A percentile compares a stretch with the other conserved stretches of the same genome.
These are phyloP conservation scores for Eupithecia centaureata DNA, from an alignment of 2,888 invertebrate genomes.

Conservation along the genomic window DNA sequence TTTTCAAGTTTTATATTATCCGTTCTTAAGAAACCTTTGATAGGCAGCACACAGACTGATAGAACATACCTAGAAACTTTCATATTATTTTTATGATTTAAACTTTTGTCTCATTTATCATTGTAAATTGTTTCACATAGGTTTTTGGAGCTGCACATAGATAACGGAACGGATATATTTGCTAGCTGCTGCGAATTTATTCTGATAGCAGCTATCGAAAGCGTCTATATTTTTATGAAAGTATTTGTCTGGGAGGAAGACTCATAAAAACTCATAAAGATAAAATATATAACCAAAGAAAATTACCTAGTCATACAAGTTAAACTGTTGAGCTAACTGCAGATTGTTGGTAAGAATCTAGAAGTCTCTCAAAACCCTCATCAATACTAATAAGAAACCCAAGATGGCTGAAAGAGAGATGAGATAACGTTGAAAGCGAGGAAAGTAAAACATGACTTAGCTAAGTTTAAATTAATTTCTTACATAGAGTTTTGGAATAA, in stretches of 20 bases:
- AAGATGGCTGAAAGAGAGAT: background rate
- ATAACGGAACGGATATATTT: conserved; percentile 27
- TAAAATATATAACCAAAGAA: background rate
- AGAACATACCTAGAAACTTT: too few species aligned
- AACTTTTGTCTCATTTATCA: background rate
- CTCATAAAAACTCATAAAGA: background rate
- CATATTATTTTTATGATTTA: background rate
- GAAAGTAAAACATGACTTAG: background rate
- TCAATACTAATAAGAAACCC: background rate
- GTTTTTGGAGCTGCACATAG: conserved; percentile 21
- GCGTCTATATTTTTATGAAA: conserved; percentile 16
- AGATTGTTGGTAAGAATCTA: background rate
- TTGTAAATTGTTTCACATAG: conserved; percentile 28
- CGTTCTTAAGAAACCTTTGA: too few species aligned
- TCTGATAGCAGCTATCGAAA: conserved; percentile 26
- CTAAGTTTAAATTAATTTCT: background rate
- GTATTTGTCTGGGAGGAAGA: conserved; percentile 22
- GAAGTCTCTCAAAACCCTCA: background rate
- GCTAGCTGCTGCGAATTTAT: conserved; percentile 22
- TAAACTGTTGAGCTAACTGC: background rate
- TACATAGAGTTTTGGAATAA: background rate
- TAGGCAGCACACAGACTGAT: too few species aligned
- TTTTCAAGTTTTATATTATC: too few species aligned
- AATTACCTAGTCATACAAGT: background rate
- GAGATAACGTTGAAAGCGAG: background rate